Percentiles rank a stretch among this genome's conserved stretches.
phyloP scores from a whole-genome alignment of 2,888 invertebrate species.

The Sinotaia quadrata region DNA sequence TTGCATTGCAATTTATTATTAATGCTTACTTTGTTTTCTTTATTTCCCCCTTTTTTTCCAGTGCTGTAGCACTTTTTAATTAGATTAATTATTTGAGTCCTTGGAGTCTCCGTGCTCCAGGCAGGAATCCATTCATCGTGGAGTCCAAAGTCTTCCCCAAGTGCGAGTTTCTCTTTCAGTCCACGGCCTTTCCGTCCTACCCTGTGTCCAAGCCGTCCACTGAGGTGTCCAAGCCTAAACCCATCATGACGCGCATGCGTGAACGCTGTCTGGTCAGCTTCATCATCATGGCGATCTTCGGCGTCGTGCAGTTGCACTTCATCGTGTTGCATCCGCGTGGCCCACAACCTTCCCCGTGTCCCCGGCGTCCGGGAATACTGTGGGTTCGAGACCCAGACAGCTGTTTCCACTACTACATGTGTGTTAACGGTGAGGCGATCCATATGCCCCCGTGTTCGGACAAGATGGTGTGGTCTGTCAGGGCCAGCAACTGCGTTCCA shows the following conservation, averaged over 20 bases:
- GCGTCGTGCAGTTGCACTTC: constrained; percentile 26
- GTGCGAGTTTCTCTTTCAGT: neutral
- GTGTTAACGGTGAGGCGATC: constrained; percentile 33
- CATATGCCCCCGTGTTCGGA: constrained; percentile 35
- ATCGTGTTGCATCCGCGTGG: constrained; percentile 19
- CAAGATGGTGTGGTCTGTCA: constrained; percentile 34
- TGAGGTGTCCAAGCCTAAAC: neutral
- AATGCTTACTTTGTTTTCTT: neutral
- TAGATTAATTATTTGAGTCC: no score
- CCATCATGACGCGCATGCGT: neutral
- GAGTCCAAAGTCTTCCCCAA: neutral
- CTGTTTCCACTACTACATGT: constrained; percentile 35
- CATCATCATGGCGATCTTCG: constrained; percentile 15
- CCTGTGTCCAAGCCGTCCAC: neutral
- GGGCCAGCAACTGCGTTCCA: constrained; percentile 34
- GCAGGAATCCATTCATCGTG: neutral
- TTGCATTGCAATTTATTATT: no score
- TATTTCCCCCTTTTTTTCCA: neutral
- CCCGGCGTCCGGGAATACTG: constrained; percentile 5
- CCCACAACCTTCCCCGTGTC: neutral
- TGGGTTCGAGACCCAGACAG: constrained; percentile 37
- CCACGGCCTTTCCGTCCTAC: neutral
- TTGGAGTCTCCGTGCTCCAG: neutral
- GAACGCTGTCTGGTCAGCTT: constrained; percentile 12
- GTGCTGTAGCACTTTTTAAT: neutral